phyloP scores from a whole-genome alignment of 2,797 vertebrate species.

The Poecilia gillii region DNA sequence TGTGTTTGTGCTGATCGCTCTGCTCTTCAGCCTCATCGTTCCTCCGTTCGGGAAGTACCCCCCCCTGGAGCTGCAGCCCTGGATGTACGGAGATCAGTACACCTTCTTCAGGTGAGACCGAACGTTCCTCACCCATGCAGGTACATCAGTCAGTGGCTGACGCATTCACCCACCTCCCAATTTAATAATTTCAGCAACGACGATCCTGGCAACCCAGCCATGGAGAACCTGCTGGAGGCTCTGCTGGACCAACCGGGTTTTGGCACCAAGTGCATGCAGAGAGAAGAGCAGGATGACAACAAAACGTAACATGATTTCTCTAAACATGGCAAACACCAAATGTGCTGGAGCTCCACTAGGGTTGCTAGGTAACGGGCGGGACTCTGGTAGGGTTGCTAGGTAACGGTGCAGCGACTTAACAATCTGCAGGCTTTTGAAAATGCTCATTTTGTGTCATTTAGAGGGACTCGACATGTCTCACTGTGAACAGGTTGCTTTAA shows the following conservation, averaged over 20 bases:
- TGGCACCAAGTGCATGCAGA: constrained; percentile 79
- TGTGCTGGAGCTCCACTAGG: background rate
- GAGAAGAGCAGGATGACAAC: constrained; percentile 51
- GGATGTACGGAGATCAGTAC: constrained; percentile 89
- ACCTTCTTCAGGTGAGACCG: constrained; percentile 88
- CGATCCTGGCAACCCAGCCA: constrained; percentile 66
- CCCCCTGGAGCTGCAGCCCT: constrained; percentile 83
- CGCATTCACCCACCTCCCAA: background rate
- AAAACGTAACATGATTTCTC: constrained; percentile 57
- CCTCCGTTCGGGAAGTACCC: constrained; percentile 89
- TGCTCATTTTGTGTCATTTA: too few species aligned
- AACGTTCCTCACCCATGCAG: background rate
- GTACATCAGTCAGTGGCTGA: background rate
- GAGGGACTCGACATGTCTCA: too few species aligned
- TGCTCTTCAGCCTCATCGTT: constrained; percentile 88
- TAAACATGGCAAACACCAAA: constrained; percentile 3
- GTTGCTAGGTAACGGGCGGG: too few species aligned
- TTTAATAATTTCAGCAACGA: constrained; percentile 81
- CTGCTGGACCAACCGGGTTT: constrained; percentile 86
- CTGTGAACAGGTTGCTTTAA: too few species aligned
- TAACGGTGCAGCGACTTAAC: too few species aligned
- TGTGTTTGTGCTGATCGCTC: constrained; percentile 88
- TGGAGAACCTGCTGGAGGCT: constrained; percentile 75
- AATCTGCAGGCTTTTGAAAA: too few species aligned
- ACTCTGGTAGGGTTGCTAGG: too few species aligned